Evolutionary conservation across 2,113 vertebrate species (phyloP).

Genomic region (Etheostoma spectabile): DNA sequence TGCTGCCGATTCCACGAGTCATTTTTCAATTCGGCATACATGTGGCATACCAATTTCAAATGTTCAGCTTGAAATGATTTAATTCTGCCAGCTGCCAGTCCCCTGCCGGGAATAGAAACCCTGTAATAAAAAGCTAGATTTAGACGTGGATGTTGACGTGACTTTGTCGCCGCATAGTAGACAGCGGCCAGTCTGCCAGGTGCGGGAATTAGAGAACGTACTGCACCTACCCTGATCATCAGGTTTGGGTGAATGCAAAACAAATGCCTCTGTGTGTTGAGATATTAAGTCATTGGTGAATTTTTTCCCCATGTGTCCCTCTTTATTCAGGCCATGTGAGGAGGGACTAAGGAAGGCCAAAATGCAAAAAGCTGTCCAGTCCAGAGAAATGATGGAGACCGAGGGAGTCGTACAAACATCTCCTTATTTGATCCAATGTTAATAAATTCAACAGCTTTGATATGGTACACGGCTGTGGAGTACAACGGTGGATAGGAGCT

Average conservation of each 20-base stretch:
- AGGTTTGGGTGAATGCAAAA: neutral
- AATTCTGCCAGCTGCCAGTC: neutral
- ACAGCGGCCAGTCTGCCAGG: neutral
- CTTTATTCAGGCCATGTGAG: slow-evolving; percentile 66
- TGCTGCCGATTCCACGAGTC: neutral
- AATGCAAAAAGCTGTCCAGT: slow-evolving; percentile 36
- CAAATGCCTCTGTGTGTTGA: slow-evolving; percentile 1
- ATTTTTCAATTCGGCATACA: neutral
- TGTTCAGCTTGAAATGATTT: neutral
- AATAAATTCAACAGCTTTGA: neutral
- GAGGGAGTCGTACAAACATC: neutral
- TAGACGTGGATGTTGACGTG: slow-evolving; percentile 6
- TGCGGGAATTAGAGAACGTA: neutral
- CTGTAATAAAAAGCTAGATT: neutral
- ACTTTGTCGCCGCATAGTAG: neutral
- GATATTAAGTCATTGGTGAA: slow-evolving; percentile 5
- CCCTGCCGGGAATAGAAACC: neutral
- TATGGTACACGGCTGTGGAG: neutral
- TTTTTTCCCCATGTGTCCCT: slow-evolving; percentile 26
- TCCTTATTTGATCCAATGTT: neutral
- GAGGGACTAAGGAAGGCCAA: slow-evolving; percentile 66
- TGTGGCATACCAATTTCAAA: neutral
- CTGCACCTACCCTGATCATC: neutral
- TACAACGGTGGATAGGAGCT: neutral
- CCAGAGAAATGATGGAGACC: slow-evolving; percentile 29